These are phyloP conservation scores for Streptopelia turtur DNA, from an alignment of 2,797 vertebrate species.

Conservation along the genomic window DNA sequence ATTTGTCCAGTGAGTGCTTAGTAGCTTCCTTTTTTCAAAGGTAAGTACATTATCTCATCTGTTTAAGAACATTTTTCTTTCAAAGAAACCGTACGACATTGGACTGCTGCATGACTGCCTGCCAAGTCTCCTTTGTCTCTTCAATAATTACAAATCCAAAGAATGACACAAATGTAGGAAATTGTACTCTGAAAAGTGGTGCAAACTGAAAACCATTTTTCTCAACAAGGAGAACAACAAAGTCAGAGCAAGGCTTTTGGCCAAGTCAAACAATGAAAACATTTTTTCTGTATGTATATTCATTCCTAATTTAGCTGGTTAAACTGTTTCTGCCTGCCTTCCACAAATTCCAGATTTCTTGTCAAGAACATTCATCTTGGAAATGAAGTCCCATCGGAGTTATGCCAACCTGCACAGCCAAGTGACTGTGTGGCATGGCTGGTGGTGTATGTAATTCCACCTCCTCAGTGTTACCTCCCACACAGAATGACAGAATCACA, in stretches of 20 bases:
- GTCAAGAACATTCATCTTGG: background rate
- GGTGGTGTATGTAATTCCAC: background rate
- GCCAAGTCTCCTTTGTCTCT: conserved; percentile 28
- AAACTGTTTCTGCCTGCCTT: background rate
- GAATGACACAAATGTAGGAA: conserved; percentile 8
- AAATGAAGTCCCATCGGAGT: background rate
- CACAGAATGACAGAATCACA: too few species aligned
- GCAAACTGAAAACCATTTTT: background rate
- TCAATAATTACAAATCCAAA: conserved; percentile 24
- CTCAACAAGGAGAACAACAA: background rate
- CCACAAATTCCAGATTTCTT: background rate
- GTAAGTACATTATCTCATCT: conserved; percentile 9
- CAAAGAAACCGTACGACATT: background rate
- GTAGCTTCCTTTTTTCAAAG: background rate
- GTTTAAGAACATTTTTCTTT: conserved; percentile 20
- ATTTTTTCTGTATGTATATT: background rate
- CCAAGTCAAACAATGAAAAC: background rate
- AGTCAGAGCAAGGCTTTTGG: background rate
- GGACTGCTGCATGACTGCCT: background rate
- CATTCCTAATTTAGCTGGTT: background rate
- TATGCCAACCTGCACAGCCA: background rate
- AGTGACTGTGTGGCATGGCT: background rate
- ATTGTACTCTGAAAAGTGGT: background rate
- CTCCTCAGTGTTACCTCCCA: background rate
- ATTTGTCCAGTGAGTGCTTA: background rate